Conservation (phyloP, 2,888 invertebrate species). For the Caenorhabditis afra region DNA sequence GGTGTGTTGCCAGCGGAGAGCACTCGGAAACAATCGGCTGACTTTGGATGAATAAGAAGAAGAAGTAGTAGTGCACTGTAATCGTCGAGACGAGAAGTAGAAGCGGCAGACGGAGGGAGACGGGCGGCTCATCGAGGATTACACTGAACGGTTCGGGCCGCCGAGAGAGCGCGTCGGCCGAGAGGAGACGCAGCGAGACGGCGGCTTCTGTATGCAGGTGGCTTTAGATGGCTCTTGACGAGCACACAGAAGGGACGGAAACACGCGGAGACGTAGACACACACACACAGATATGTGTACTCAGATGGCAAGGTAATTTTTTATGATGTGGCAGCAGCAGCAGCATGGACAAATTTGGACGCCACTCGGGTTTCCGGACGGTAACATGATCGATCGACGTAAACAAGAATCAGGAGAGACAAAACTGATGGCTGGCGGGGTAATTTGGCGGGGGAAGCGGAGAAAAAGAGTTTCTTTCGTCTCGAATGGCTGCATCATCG, state of each 20-base stretch:
- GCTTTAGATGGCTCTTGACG: slow-evolving; percentile 59
- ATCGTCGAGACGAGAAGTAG: slow-evolving; percentile 4
- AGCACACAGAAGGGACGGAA: slow-evolving; percentile 45
- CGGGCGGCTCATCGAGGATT: slow-evolving; percentile 39
- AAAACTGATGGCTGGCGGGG: slow-evolving; percentile 21
- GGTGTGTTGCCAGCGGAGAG: slow-evolving; percentile 21
- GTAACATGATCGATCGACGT: slow-evolving; percentile 51
- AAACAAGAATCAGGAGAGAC: slow-evolving; percentile 21
- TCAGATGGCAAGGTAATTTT: slow-evolving; percentile 48
- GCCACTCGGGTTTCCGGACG: slow-evolving; percentile 40
- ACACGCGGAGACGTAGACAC: slow-evolving; percentile 16
- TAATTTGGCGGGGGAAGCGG: slow-evolving; percentile 8
- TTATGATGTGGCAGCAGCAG: slow-evolving; percentile 34
- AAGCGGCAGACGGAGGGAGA: slow-evolving; percentile 9
- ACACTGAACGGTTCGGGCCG: slow-evolving; percentile 41
- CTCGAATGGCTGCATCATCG: slow-evolving; percentile 55
- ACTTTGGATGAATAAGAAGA: slow-evolving; percentile 7
- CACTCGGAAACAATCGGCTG: slow-evolving; percentile 32
- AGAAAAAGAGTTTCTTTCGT: slow-evolving; percentile 35
- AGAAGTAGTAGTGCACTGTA: slow-evolving; percentile 14
- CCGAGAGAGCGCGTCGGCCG: slow-evolving; percentile 15
- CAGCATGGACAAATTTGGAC: slow-evolving; percentile 38
- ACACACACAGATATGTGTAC: slow-evolving; percentile 27
- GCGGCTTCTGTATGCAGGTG: slow-evolving; percentile 59
- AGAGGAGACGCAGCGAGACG: slow-evolving; percentile 29